Conservation (phyloP, 1,140 invertebrate species). For the Ceratoteleas bidentatus region DNA sequence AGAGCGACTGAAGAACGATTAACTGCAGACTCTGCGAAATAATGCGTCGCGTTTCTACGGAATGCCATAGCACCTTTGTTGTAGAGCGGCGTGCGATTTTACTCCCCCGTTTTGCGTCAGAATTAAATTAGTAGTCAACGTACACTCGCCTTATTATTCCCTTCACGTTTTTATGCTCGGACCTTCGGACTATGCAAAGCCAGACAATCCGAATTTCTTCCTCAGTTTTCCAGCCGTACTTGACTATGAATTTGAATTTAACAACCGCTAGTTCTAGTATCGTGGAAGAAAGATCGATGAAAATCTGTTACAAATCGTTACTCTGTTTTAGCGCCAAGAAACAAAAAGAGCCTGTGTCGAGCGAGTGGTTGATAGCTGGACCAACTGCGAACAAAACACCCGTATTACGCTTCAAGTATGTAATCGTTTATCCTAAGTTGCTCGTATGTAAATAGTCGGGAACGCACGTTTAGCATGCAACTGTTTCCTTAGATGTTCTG, state of each 20-base stretch:
- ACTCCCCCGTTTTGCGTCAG: too few species aligned
- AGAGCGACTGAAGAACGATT: too few species aligned
- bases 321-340: constrained; percentile 73
- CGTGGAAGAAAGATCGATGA: too few species aligned
- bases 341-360: constrained; percentile 63
- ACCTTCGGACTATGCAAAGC: constrained; percentile 55
- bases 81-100: too few species aligned
- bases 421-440: constrained; percentile 26
- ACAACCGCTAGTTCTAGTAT: background rate
- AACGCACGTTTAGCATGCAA: constrained; percentile 51
- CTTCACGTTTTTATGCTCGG: constrained; percentile 53
- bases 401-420: constrained; percentile 78
- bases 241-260: too few species aligned
- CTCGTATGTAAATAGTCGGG: constrained; percentile 48
- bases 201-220: too few species aligned
- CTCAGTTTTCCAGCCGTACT: too few species aligned
- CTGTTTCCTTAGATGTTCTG: constrained; percentile 75
- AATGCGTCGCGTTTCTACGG: too few species aligned
- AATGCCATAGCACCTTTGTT: too few species aligned
- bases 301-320: background rate
- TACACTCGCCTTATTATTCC: constrained; percentile 4
- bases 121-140: too few species aligned
- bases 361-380: constrained; percentile 77
- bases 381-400: constrained; percentile 74
- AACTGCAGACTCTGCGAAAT: too few species aligned